phyloP scores from a whole-genome alignment of 2,797 vertebrate species.

The Falco concolor region DNA sequence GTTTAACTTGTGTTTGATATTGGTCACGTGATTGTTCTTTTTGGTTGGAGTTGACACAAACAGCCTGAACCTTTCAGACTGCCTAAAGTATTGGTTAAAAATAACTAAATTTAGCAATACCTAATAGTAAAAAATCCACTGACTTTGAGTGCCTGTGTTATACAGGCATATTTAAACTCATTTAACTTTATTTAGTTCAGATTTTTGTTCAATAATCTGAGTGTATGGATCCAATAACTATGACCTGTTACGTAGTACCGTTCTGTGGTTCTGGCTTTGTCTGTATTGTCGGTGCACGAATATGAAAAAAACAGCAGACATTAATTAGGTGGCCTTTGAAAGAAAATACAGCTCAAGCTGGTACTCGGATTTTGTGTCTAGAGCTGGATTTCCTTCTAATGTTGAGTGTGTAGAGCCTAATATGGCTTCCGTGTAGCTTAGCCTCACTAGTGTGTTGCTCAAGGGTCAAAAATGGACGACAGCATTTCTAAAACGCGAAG shows the following conservation, averaged over 20 bases:
- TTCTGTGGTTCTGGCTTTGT: background rate
- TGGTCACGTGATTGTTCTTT: background rate
- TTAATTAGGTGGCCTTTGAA: background rate
- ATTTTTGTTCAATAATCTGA: background rate
- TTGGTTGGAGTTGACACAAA: background rate
- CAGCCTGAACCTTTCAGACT: background rate
- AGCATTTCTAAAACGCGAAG: background rate
- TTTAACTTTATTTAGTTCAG: background rate
- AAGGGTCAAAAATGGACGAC: background rate
- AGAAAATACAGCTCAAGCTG: background rate
- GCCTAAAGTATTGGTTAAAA: background rate
- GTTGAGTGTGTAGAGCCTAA: background rate
- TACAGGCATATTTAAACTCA: background rate
- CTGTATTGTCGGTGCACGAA: background rate
- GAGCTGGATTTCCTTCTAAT: background rate
- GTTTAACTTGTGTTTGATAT: background rate
- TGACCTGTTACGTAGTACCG: background rate
- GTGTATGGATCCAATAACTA: background rate
- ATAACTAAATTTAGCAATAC: background rate
- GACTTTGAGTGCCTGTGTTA: background rate
- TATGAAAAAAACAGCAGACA: background rate
- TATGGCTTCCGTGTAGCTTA: background rate
- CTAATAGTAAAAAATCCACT: background rate
- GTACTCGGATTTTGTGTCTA: background rate
- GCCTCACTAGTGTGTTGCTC: background rate